phyloP scores from a whole-genome alignment of 2,797 vertebrate genomes.

The Pseudotriccus pelzelni region DNA sequence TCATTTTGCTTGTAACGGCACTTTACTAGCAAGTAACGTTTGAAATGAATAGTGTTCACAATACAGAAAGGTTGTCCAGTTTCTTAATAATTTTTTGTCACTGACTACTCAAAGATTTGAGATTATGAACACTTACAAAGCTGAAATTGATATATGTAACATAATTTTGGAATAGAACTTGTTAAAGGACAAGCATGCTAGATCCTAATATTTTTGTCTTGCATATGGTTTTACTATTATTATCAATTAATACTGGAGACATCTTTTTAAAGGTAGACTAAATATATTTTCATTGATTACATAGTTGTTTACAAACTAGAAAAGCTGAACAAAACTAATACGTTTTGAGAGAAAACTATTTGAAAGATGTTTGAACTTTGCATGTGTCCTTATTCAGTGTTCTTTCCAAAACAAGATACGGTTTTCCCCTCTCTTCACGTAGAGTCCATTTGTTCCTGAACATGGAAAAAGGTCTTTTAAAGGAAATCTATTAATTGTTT shows the following conservation, averaged over 20 bases:
- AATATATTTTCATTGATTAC: conserved; percentile 65
- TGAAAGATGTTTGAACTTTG: conserved; percentile 49
- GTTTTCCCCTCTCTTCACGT: conserved; percentile 4
- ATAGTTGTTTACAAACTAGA: conserved; percentile 53
- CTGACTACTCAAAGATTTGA: conserved; percentile 42
- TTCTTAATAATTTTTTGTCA: conserved; percentile 36
- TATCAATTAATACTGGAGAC: conserved; percentile 33
- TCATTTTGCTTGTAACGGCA: conserved; percentile 63
- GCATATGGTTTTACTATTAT: conserved; percentile 65
- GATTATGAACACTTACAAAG: conserved; percentile 47
- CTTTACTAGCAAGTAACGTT: conserved; percentile 62
- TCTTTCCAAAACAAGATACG: conserved; percentile 22
- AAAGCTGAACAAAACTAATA: conserved; percentile 36
- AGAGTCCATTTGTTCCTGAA: conserved; percentile 57
- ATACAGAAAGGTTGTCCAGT: neutral
- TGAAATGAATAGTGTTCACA: conserved; percentile 47
- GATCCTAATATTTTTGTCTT: conserved; percentile 66
- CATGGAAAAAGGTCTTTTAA: conserved; percentile 61
- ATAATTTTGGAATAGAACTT: conserved; percentile 62
- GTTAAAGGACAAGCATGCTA: conserved; percentile 57
- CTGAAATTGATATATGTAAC: conserved; percentile 62
- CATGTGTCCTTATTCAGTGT: conserved; percentile 48
- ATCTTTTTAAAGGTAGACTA: conserved; percentile 50
- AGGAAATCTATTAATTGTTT: conserved; percentile 63
- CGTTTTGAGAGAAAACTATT: conserved; percentile 32